These are phyloP conservation scores for Chiropotes sagulatus DNA, from an alignment of 2,797 vertebrate species.

Conservation along the genomic window DNA sequence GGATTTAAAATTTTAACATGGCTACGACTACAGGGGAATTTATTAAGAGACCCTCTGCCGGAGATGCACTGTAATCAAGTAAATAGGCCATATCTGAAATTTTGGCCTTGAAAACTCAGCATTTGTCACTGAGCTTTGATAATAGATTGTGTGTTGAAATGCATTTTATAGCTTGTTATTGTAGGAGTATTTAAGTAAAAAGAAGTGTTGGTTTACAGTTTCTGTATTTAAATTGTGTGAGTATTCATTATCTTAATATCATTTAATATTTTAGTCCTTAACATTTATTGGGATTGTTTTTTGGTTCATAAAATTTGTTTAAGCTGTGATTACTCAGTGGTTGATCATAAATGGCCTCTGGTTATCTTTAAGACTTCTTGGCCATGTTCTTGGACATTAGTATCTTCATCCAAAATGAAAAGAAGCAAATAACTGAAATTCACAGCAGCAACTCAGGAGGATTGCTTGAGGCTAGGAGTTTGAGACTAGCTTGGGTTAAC, in stretches of 20 bases:
- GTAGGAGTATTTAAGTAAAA: background rate
- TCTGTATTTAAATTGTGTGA: conserved; percentile 10
- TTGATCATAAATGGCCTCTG: conserved; percentile 1
- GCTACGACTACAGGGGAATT: background rate
- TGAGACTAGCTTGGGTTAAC: background rate
- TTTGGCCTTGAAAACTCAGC: background rate
- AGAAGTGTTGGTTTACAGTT: conserved; percentile 3
- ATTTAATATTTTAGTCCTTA: conserved; percentile 12
- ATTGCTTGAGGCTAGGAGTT: background rate
- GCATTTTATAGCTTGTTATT: background rate
- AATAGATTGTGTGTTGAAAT: background rate
- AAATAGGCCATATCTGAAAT: background rate
- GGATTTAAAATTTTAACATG: background rate
- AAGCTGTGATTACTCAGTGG: background rate
- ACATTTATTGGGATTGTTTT: conserved; percentile 2
- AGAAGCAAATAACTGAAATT: conserved; percentile 31
- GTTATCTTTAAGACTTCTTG: conserved; percentile 15
- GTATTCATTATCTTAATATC: background rate
- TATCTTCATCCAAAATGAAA: background rate
- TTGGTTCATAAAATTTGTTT: background rate
- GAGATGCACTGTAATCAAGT: background rate
- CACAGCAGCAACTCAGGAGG: background rate
- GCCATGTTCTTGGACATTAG: background rate
- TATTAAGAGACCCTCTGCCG: background rate
- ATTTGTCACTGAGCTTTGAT: conserved; percentile 16